Percentiles rank a stretch among this genome's conserved stretches.
Evolutionary conservation across 37 sponge, comb jelly and placozoan genomes (phyloP).

Genomic region (Amphimedon queenslandica): DNA sequence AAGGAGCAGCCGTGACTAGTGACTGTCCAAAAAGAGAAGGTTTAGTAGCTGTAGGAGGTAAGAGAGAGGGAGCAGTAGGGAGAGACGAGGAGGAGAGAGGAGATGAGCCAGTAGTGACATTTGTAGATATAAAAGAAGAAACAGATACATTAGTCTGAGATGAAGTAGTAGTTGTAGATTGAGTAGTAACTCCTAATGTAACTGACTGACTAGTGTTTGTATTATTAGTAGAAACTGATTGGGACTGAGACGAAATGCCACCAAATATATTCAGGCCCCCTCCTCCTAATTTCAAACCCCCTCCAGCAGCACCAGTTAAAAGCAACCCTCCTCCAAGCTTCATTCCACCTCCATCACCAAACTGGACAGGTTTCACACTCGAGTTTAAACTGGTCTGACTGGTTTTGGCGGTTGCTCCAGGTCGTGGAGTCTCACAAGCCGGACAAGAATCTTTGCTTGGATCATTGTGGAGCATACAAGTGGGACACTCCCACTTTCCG

Average conservation of each 20-base stretch:
- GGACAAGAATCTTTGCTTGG: conserved; percentile 22
- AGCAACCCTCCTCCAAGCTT: not conserved
- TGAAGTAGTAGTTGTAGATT: not conserved
- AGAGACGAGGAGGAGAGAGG: no score
- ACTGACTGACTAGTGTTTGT: no score
- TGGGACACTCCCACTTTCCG: conserved; percentile 50
- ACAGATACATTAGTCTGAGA: not conserved
- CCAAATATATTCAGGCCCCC: not conserved
- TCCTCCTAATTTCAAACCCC: no score
- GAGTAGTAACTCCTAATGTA: no score
- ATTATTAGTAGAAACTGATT: not conserved
- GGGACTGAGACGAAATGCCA: not conserved
- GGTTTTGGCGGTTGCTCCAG: conserved; percentile 7
- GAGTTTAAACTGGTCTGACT: not conserved
- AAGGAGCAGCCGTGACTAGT: no score
- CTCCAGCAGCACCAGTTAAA: no score
- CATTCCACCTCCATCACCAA: conserved; percentile 8
- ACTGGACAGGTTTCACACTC: not conserved
- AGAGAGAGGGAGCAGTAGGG: no score
- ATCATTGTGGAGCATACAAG: conserved; percentile 56
- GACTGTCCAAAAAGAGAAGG: no score
- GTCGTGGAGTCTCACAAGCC: conserved; percentile 32
- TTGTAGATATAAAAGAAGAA: not conserved
- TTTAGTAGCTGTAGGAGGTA: no score
- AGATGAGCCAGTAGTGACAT: no score